These are phyloP conservation scores for Drosophila gunungcola DNA, from an alignment of 1,140 invertebrate species.

Conservation along the genomic window DNA sequence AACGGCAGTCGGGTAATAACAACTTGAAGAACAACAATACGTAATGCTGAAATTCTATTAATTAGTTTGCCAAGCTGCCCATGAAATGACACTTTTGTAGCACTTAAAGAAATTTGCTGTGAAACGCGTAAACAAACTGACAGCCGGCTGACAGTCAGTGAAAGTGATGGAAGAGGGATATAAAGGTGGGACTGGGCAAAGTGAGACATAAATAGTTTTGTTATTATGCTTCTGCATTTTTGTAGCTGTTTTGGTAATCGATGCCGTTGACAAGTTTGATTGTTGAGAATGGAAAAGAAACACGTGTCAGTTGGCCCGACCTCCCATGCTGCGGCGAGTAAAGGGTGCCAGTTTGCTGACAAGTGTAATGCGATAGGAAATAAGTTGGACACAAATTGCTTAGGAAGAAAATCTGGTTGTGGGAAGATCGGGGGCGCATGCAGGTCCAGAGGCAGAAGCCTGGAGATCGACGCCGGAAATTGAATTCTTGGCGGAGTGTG, in stretches of 20 bases:
- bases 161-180: background rate
- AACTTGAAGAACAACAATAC: conserved; percentile 9
- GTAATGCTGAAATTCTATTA: conserved; percentile 53
- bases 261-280: conserved; percentile 57
- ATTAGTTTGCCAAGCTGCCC: conserved; percentile 56
- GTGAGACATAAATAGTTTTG: conserved; percentile 46
- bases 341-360: conserved; percentile 18
- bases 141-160: conserved; percentile 54
- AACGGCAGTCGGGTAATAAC: conserved; percentile 1
- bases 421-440: background rate
- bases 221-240: conserved; percentile 25
- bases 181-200: background rate
- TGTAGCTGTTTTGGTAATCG: conserved; percentile 54
- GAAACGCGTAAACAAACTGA: conserved; percentile 67
- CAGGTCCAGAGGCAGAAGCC: conserved; percentile 8
- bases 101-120: conserved; percentile 75
- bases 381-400: conserved; percentile 7
- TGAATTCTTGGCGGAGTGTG: conserved; percentile 37
- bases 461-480: conserved; percentile 61
- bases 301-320: conserved; percentile 35
- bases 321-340: conserved; percentile 34
- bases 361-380: conserved; percentile 62
- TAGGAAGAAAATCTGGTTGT: background rate
- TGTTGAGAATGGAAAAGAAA: conserved; percentile 1
- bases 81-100: conserved; percentile 62